phyloP scores from a whole-genome alignment of 2,888 invertebrate genomes.

The Gonocerus acuteangulatus region DNA sequence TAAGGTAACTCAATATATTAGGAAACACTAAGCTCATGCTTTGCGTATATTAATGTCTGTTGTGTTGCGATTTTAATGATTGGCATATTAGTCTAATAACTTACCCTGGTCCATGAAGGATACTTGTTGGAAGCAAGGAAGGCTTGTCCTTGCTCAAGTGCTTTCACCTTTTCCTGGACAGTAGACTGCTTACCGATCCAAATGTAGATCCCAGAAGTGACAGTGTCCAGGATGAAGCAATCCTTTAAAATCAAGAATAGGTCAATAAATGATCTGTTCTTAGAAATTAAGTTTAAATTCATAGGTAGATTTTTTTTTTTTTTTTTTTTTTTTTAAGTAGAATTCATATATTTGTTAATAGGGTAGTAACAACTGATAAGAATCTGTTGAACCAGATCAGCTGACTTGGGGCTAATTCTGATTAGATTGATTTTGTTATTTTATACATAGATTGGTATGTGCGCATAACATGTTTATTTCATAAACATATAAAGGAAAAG shows the following conservation, averaged over 20 bases:
- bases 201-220: constrained; percentile 67
- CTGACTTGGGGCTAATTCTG: no score
- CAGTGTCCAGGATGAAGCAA: constrained; percentile 72
- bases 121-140: constrained; percentile 58
- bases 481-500: no score
- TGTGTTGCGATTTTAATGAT: no score
- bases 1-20: no score
- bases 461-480: no score
- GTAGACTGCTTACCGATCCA: constrained; percentile 76
- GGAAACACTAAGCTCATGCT: no score
- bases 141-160: constrained; percentile 64
- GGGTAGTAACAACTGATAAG: background rate
- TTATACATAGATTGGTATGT: no score
- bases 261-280: no score
- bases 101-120: constrained; percentile 61
- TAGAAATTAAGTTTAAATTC: constrained; percentile 18
- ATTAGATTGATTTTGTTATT: no score
- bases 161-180: constrained; percentile 62
- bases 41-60: no score
- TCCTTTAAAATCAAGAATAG: constrained; percentile 51
- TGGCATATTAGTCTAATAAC: no score
- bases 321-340: background rate
- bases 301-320: background rate
- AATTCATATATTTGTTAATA: background rate
- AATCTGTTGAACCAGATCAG: no score